Conservation (phyloP, 2,888 invertebrate species). For the Sipunculus nudus region DNA sequence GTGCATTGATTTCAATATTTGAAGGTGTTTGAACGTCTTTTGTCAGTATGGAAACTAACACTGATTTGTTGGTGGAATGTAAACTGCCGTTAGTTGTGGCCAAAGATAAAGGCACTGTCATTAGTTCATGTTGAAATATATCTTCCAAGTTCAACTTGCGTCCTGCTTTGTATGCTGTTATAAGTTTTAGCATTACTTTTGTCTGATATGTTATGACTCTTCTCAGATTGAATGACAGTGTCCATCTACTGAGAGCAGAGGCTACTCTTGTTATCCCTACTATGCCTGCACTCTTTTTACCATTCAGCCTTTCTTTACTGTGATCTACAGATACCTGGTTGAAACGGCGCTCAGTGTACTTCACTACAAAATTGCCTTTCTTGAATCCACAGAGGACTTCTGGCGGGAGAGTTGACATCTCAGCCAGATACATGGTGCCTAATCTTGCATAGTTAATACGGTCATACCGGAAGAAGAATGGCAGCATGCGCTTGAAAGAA, state of each 20-base stretch:
- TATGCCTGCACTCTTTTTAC: conserved; percentile 23
- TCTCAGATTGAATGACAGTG: conserved; percentile 10
- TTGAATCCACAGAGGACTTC: conserved; percentile 13
- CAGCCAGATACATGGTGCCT: conserved; percentile 16
- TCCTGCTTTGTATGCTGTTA: conserved; percentile 6
- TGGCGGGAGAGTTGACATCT: conserved; percentile 1
- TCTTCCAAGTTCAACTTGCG: neutral
- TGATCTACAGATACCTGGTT: conserved; percentile 25
- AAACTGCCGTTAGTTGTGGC: too few species aligned
- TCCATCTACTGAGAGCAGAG: conserved; percentile 7
- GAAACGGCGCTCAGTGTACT: conserved; percentile 12
- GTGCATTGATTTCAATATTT: too few species aligned
- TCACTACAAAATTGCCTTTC: conserved; percentile 26
- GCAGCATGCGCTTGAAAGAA: conserved; percentile 14
- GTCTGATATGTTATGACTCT: conserved; percentile 1
- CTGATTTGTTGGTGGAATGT: too few species aligned
- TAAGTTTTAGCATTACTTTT: neutral
- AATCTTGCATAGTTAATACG: conserved; percentile 14
- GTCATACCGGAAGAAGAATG: conserved; percentile 12
- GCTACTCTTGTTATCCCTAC: conserved; percentile 7
- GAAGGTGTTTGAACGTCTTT: too few species aligned
- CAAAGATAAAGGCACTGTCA: too few species aligned
- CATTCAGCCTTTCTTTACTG: conserved; percentile 20
- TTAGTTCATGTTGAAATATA: neutral
- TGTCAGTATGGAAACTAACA: too few species aligned